phyloP scores from a whole-genome alignment of 2,113 vertebrate species.

The Ameiurus melas region DNA sequence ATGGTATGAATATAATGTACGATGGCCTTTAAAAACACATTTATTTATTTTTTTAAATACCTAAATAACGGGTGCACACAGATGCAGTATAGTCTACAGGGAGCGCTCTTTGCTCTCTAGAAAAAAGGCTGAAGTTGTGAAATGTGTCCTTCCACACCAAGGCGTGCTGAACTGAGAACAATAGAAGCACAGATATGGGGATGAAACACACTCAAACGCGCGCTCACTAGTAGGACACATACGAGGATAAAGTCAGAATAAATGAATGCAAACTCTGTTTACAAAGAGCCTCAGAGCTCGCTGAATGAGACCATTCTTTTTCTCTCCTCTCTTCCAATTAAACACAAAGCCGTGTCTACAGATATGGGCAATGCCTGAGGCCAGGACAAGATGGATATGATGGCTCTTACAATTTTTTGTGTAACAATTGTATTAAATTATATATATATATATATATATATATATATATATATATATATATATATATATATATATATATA shows the following conservation, averaged over 20 bases:
- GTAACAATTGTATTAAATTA: conserved; percentile 1
- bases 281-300: conserved; percentile 44
- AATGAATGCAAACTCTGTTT: conserved; percentile 49
- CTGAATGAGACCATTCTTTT: conserved; percentile 46
- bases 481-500: too few species aligned
- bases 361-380: conserved; percentile 28
- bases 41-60: not conserved
- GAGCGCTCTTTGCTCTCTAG: conserved; percentile 18
- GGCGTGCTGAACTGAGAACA: conserved; percentile 50
- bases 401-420: not conserved
- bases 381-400: conserved; percentile 33
- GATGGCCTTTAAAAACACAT: not conserved
- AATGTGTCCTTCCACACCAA: conserved; percentile 47
- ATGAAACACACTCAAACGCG: conserved; percentile 45
- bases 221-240: conserved; percentile 43
- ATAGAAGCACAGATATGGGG: conserved; percentile 50
- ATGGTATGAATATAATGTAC: not conserved
- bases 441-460: not conserved
- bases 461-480: too few species aligned
- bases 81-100: conserved; percentile 25
- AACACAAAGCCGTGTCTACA: conserved; percentile 39
- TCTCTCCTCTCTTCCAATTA: conserved; percentile 36
- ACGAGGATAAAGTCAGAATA: conserved; percentile 50
- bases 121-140: conserved; percentile 34
- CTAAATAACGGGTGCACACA: not conserved